Conservation (phyloP, 2,888 invertebrate genomes). For the Saturnia pavonia region DNA sequence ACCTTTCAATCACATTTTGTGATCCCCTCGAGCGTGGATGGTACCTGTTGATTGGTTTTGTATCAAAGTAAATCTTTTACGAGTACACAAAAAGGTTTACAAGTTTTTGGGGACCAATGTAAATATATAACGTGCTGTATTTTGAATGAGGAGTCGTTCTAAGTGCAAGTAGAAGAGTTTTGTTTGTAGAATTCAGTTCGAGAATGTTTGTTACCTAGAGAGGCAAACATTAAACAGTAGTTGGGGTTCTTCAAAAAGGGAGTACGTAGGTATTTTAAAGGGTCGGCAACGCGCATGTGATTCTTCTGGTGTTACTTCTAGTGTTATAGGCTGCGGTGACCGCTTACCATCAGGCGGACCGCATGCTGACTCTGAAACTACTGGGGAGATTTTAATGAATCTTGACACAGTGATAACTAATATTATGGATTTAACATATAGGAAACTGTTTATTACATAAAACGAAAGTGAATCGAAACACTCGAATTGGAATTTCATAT, state of each 20-base stretch:
- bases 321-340: too few relatives aligned
- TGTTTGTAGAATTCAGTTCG: neutral
- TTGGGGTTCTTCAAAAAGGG: too few relatives aligned
- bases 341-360: too few relatives aligned
- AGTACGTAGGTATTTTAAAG: too few relatives aligned
- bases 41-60: slow-evolving; percentile 12
- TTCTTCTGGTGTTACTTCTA: too few relatives aligned
- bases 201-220: neutral
- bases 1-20: slow-evolving; percentile 6
- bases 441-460: neutral
- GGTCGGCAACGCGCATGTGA: too few relatives aligned
- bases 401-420: too few relatives aligned
- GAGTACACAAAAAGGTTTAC: slow-evolving; percentile 5
- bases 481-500: neutral
- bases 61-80: slow-evolving; percentile 4
- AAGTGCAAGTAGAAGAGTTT: neutral
- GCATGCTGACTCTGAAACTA: too few relatives aligned
- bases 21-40: neutral
- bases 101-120: neutral
- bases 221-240: neutral
- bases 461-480: neutral
- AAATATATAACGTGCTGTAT: neutral
- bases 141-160: neutral
- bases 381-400: too few relatives aligned
- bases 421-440: too few relatives aligned